Conservation (phyloP, 2,113 vertebrate genomes). For the Tautogolabrus adspersus region DNA sequence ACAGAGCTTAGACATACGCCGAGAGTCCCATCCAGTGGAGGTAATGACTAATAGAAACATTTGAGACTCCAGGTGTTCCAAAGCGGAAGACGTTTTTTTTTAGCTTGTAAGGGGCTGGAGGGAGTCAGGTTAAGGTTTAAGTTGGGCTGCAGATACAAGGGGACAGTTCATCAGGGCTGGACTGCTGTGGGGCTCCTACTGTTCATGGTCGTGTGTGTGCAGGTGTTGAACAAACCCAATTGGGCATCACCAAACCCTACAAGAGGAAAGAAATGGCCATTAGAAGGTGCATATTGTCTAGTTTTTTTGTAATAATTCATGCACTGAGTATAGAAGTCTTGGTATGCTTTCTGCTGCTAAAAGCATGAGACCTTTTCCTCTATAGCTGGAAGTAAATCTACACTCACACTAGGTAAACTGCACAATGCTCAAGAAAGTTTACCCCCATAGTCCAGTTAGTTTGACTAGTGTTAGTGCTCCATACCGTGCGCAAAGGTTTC, state of each 20-base stretch:
- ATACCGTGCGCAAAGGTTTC: too few species aligned
- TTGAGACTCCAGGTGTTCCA: slow-evolving; percentile 11
- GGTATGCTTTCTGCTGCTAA: too few species aligned
- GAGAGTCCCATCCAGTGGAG: slow-evolving; percentile 59
- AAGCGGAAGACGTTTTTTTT: slow-evolving; percentile 21
- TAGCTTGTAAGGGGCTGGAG: background rate
- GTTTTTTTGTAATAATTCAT: background rate
- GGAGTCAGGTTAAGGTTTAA: slow-evolving; percentile 18
- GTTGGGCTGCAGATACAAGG: slow-evolving; percentile 14
- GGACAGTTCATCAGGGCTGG: slow-evolving; percentile 39
- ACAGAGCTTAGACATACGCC: slow-evolving; percentile 22
- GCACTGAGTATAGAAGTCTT: background rate
- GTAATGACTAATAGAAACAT: slow-evolving; percentile 22
- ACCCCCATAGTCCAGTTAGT: too few species aligned
- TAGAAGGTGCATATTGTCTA: too few species aligned
- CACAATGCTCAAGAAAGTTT: too few species aligned
- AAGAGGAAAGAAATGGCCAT: slow-evolving; percentile 1
- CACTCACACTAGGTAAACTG: too few species aligned
- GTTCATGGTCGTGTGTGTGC: slow-evolving; percentile 36
- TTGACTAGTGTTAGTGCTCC: too few species aligned
- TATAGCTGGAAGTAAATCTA: too few species aligned
- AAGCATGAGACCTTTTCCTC: too few species aligned
- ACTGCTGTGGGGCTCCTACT: slow-evolving; percentile 55
- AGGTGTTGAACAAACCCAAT: slow-evolving; percentile 11
- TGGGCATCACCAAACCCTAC: slow-evolving; percentile 52